Percentiles rank a stretch among this genome's conserved stretches.
Evolutionary conservation across 2,113 vertebrate genomes (phyloP).

Genomic region (Octodon degus): DNA sequence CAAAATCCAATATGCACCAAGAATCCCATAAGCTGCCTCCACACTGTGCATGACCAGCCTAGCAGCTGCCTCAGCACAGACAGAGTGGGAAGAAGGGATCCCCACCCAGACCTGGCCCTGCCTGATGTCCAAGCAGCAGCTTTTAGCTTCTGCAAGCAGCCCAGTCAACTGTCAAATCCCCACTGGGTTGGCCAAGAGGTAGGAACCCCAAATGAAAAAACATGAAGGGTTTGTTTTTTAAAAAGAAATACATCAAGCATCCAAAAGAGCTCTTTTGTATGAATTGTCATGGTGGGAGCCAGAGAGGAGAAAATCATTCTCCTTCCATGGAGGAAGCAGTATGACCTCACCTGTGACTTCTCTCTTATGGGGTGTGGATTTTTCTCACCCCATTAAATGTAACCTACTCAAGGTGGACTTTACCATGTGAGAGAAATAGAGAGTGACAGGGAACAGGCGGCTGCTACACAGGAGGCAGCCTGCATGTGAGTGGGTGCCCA

Average conservation of each 20-base stretch:
- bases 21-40: background rate
- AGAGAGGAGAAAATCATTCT: constrained; percentile 62
- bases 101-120: background rate
- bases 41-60: background rate
- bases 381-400: constrained; percentile 82
- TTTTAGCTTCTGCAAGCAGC: background rate
- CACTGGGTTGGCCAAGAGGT: constrained; percentile 73
- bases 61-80: rapidly evolving
- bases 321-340: constrained; percentile 63
- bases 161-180: constrained; percentile 1
- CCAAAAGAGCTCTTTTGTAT: constrained; percentile 77
- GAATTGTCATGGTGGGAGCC: constrained; percentile 29
- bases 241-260: constrained; percentile 76
- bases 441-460: constrained; percentile 19
- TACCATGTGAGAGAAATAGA: constrained; percentile 47
- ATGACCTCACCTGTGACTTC: constrained; percentile 71
- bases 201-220: constrained; percentile 64
- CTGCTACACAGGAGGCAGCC: rapidly evolving
- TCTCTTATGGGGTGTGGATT: constrained; percentile 51
- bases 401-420: constrained; percentile 65
- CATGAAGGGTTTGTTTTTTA: constrained; percentile 69
- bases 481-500: background rate
- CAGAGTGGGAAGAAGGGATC: rapidly evolving
- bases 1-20: background rate
- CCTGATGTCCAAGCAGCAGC: background rate